Conservation (phyloP, 2,888 invertebrate genomes). For the Xanthia togata region DNA sequence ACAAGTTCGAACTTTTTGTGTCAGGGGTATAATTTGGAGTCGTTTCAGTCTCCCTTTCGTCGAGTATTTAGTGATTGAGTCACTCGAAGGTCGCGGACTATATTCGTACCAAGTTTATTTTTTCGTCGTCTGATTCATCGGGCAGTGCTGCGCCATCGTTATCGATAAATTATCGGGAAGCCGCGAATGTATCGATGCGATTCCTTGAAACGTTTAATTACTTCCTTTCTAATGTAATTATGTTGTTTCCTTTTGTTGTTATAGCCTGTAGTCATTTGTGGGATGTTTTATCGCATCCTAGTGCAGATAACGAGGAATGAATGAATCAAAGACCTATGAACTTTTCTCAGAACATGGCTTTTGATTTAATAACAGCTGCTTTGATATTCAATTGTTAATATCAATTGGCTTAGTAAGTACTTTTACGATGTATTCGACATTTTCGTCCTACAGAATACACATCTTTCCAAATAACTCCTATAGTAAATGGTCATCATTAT, state of each 20-base stretch:
- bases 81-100: slow-evolving; percentile 81
- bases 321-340: slow-evolving; percentile 25
- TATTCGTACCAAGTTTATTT: slow-evolving; percentile 76
- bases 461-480: slow-evolving; percentile 5
- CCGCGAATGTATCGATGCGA: slow-evolving; percentile 54
- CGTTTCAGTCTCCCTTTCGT: slow-evolving; percentile 61
- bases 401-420: background rate
- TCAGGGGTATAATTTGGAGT: slow-evolving; percentile 44
- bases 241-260: slow-evolving; percentile 49
- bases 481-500: slow-evolving; percentile 35
- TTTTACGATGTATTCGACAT: background rate
- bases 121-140: slow-evolving; percentile 75
- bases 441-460: background rate
- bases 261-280: slow-evolving; percentile 23
- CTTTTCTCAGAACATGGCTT: background rate
- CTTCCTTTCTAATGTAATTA: slow-evolving; percentile 65
- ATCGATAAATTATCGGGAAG: slow-evolving; percentile 65
- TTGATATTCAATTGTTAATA: background rate
- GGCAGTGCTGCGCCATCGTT: slow-evolving; percentile 68
- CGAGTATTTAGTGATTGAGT: slow-evolving; percentile 72
- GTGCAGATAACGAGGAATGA: slow-evolving; percentile 19
- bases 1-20: slow-evolving; percentile 51
- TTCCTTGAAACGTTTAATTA: slow-evolving; percentile 58
- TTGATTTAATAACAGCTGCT: background rate
- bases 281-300: slow-evolving; percentile 37